Percentiles rank a stretch among this genome's conserved stretches.
Evolutionary conservation across 1,140 invertebrate species (phyloP).

Genomic region (Delia radicum): DNA sequence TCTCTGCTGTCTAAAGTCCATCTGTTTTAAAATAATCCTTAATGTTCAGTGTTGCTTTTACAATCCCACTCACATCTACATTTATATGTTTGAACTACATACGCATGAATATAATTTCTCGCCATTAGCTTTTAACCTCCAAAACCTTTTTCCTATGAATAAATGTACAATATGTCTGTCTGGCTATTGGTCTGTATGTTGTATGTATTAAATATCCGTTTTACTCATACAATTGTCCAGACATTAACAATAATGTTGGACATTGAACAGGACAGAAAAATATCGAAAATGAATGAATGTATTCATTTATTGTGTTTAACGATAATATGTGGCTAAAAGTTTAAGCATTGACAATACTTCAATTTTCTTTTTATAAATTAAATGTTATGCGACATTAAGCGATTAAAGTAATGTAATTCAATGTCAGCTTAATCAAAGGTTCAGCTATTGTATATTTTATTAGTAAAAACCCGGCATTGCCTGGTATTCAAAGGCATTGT

Average conservation of each 20-base stretch:
- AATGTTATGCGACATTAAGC: constrained; percentile 21
- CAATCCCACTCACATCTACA: neutral
- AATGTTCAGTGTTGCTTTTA: constrained; percentile 16
- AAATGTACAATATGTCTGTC: neutral
- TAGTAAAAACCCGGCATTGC: no score
- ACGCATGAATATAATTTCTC: neutral
- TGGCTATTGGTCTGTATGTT: neutral
- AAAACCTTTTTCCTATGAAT: neutral
- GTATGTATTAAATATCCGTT: neutral
- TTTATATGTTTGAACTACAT: neutral
- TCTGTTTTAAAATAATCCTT: constrained; percentile 7
- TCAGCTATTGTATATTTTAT: neutral
- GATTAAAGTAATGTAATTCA: constrained; percentile 7
- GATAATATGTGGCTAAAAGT: constrained; percentile 1
- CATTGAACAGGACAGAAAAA: neutral
- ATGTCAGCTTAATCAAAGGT: constrained; percentile 7
- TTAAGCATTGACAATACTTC: neutral
- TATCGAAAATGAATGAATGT: neutral
- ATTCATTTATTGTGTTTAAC: neutral
- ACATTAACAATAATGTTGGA: constrained; percentile 1
- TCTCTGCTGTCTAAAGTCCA: no score
- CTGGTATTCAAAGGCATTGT: no score
- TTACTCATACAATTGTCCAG: neutral
- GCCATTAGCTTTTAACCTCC: constrained; percentile 15
- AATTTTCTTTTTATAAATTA: neutral